These are phyloP conservation scores for Papilio elwesi DNA, from an alignment of 2,888 invertebrate species.

Conservation along the genomic window DNA sequence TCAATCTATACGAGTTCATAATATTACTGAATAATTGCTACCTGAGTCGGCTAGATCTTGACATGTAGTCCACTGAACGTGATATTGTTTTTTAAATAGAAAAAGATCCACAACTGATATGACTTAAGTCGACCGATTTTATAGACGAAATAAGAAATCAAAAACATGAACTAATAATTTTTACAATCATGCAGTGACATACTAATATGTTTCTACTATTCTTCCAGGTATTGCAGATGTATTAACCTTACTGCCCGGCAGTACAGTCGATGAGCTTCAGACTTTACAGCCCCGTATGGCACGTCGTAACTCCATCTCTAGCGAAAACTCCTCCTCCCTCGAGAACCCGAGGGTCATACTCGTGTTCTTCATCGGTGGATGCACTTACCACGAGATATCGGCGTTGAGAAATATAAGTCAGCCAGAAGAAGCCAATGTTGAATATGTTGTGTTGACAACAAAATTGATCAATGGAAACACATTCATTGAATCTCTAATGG, in stretches of 20 bases:
- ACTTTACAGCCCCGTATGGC: constrained; percentile 83
- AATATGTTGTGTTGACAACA: constrained; percentile 95
- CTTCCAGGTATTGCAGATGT: constrained; percentile 90
- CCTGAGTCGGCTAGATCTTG: not conserved
- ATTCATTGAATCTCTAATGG: constrained; percentile 91
- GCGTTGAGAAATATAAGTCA: constrained; percentile 89
- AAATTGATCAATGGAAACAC: constrained; percentile 95
- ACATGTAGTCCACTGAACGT: too few relatives aligned
- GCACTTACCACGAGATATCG: constrained; percentile 97
- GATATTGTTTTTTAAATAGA: too few relatives aligned
- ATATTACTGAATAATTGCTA: not conserved
- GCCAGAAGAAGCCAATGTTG: constrained; percentile 92
- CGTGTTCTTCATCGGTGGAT: constrained; percentile 98
- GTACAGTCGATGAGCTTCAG: constrained; percentile 87
- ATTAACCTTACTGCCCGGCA: constrained; percentile 92
- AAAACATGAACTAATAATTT: too few relatives aligned
- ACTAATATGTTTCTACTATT: constrained; percentile 3
- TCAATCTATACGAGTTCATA: not conserved
- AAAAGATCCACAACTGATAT: too few relatives aligned
- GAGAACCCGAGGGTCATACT: constrained; percentile 90
- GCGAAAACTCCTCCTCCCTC: constrained; percentile 81
- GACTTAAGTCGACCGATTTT: too few relatives aligned
- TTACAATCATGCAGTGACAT: too few relatives aligned
- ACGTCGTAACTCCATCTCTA: constrained; percentile 83
- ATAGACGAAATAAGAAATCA: too few relatives aligned